Conservation (phyloP, 2,113 vertebrate species). For the Phalacrocorax pelagicus region DNA sequence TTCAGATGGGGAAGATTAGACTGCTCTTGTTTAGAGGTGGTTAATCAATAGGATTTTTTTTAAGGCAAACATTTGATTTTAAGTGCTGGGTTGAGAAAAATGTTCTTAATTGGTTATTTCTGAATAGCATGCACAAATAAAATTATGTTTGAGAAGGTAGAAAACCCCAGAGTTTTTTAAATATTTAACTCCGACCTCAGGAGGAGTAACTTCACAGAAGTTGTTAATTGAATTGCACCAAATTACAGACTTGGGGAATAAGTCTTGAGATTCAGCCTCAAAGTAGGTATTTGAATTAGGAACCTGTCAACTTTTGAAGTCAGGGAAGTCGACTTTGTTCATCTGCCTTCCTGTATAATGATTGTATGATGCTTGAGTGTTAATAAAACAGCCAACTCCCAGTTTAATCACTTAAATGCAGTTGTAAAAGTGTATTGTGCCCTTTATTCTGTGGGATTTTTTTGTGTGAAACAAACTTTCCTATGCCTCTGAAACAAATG, state of each 20-base stretch:
- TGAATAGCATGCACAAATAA: background rate
- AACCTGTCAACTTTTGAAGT: background rate
- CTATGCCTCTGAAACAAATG: background rate
- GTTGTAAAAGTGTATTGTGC: background rate
- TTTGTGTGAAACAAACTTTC: background rate
- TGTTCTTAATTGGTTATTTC: background rate
- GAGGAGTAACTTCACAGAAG: background rate
- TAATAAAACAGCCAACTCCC: background rate
- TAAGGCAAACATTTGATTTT: background rate
- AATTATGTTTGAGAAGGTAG: background rate
- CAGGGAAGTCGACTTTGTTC: background rate
- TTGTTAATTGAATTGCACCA: background rate
- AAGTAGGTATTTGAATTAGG: background rate
- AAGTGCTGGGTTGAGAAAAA: background rate
- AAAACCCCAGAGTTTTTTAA: background rate
- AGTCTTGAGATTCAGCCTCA: background rate
- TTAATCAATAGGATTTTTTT: background rate
- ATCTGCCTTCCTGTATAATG: background rate
- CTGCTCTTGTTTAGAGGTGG: background rate
- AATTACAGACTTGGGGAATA: background rate
- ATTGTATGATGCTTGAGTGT: background rate
- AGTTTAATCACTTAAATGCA: background rate
- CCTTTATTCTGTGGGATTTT: background rate
- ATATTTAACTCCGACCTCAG: background rate
- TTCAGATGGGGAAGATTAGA: background rate